phyloP scores from a whole-genome alignment of 2,888 invertebrate species.

The Drosophila anomalipes region DNA sequence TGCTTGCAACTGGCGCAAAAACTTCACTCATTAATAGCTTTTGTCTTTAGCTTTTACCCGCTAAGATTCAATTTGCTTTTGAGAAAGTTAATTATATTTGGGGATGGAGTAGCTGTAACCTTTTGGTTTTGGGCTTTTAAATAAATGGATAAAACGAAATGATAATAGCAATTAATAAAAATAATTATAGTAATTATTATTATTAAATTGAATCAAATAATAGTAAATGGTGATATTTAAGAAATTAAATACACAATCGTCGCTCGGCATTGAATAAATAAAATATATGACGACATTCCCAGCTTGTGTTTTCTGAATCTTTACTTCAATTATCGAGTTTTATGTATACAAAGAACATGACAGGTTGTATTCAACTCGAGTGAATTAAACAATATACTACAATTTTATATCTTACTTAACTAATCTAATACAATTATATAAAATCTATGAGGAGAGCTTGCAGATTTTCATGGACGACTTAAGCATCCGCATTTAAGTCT shows the following conservation, averaged over 20 bases:
- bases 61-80: slow-evolving; percentile 71
- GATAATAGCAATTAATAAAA: background rate
- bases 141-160: background rate
- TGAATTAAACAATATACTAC: background rate
- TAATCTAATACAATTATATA: background rate
- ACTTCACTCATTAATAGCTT: slow-evolving; percentile 75
- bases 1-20: slow-evolving; percentile 36
- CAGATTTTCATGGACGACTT: background rate
- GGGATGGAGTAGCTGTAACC: slow-evolving; percentile 12
- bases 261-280: too few relatives aligned
- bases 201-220: background rate
- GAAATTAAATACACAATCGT: background rate
- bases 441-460: background rate
- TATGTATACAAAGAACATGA: background rate
- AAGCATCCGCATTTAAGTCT: background rate
- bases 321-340: background rate
- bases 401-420: background rate
- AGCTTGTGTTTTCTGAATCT: background rate
- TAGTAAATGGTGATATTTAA: background rate
- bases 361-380: background rate
- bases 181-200: background rate
- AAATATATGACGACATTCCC: background rate
- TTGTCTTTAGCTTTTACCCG: slow-evolving; percentile 68
- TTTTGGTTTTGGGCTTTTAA: background rate
- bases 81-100: slow-evolving; percentile 73